Evolutionary conservation across 2,888 invertebrate genomes (phyloP).

Genomic region (Creontiades dilutus): DNA sequence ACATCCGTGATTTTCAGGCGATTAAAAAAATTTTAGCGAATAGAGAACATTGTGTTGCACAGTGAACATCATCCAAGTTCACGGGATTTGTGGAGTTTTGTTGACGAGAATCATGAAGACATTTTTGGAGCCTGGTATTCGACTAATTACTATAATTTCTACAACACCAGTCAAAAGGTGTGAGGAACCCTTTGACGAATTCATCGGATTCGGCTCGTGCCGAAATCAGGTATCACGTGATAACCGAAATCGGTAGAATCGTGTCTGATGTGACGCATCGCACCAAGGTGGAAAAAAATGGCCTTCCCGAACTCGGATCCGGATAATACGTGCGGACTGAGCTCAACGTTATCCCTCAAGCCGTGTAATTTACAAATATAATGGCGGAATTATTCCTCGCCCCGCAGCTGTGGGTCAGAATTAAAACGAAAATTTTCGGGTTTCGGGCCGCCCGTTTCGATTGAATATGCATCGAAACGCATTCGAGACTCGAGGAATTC

Average conservation of each 20-base stretch:
- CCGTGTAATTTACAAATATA: conserved; percentile 27
- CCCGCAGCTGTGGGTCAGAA: conserved; percentile 13
- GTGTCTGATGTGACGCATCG: conserved; percentile 9
- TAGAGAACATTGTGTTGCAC: no score
- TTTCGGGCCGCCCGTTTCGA: neutral
- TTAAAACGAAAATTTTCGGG: neutral
- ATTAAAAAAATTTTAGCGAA: no score
- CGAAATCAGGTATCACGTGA: neutral
- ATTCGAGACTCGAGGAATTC: neutral
- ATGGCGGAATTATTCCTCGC: conserved; percentile 18
- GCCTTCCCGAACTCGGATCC: neutral
- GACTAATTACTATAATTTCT: no score
- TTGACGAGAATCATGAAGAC: neutral
- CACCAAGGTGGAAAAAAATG: neutral
- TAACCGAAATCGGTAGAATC: neutral
- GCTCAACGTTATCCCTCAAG: neutral
- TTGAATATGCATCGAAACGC: conserved; percentile 36
- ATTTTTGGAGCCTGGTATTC: neutral
- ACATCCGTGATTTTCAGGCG: no score
- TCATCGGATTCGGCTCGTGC: neutral
- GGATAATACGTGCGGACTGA: neutral
- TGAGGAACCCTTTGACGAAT: neutral
- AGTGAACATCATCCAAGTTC: no score
- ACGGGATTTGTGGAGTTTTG: no score
- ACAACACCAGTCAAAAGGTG: neutral